Percentiles rank a stretch among this genome's conserved stretches.
Evolutionary conservation across 2,113 vertebrate genomes (phyloP).

Genomic region (Lophotis ruficrista): DNA sequence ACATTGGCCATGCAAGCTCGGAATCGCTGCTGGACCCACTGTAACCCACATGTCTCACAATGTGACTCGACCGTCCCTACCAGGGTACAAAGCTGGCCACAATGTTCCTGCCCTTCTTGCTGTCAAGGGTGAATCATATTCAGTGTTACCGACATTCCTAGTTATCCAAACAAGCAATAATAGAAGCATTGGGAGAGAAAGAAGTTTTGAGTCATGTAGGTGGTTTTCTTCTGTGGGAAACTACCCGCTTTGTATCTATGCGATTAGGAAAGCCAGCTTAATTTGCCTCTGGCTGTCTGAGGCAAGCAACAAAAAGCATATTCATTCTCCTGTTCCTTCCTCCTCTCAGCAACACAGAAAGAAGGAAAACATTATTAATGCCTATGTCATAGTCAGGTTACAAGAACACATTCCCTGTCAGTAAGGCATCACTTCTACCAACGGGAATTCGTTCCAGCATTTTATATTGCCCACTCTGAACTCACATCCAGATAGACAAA

Average conservation of each 20-base stretch:
- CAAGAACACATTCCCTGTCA: not conserved
- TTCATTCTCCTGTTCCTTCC: not conserved
- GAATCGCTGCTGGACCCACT: not conserved
- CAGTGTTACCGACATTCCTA: constrained; percentile 41
- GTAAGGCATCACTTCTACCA: not conserved
- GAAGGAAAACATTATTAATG: not conserved
- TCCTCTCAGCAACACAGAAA: not conserved
- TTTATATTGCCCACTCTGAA: not conserved
- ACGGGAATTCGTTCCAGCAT: not conserved
- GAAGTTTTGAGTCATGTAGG: constrained; percentile 56
- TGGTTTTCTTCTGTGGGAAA: constrained; percentile 69
- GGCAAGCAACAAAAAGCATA: constrained; percentile 30
- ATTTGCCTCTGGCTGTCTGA: constrained; percentile 34
- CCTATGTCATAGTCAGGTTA: not conserved
- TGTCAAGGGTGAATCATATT: constrained; percentile 46
- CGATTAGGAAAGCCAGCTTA: constrained; percentile 59
- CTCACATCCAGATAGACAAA: not conserved
- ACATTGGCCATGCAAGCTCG: not conserved
- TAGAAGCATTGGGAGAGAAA: constrained; percentile 33
- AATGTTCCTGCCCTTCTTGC: not conserved
- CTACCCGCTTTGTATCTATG: constrained; percentile 47
- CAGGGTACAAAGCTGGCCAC: not conserved
- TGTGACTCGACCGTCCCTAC: rapidly evolving
- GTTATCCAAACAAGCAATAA: constrained; percentile 54
- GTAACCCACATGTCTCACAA: not conserved